Evolutionary conservation across 2,113 vertebrate genomes (phyloP), one percentile per base, ranked within the genome.

Genomic region (Triplophysa siluroides): DNA sequence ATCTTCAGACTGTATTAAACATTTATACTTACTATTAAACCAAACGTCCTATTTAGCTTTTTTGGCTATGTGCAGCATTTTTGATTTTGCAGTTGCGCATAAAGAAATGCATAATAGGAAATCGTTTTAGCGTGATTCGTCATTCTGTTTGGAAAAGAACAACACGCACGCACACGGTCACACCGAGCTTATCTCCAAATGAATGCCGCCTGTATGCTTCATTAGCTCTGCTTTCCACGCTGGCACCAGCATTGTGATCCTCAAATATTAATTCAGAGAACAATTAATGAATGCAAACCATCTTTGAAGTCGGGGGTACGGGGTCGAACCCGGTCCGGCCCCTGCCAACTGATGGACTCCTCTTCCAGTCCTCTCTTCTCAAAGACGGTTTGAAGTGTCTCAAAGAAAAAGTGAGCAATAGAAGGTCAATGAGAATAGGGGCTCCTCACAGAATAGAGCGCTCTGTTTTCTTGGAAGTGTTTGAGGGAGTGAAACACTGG

Each of bases 181-280:
- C 60, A 50, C 65, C 91, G 91, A 92, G 92, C 95, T 97, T 96
- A 98, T 99, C 96, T 98, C 95, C 96, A 97, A 96, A 93, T 98
- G 96, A 99, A 99, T 98, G 94, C 95, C 87, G 92, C 92, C 93
- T 96, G 95, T 96, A 97, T 97, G 98, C 96, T 98, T 98, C 97
- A 99, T 96, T 98, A 98, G 96, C 96, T 96, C 95, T 91, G 94
- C 96, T 98, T 98, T 98, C 95, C 97, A 93, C 94, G 94, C 93
- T 97, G 95, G 95, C 96, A 96, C 94, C 95, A 93, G 92, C 95
- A 99, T 98, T 98, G 97, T 98, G 96, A 97, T 97, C 96, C 94
- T 94, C 96, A 96, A 95, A 98, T 99, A 99, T 98, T 97, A 99
- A 99, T 98, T 99, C 97, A 98, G 98, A 98, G 96, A 96, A 96